These are phyloP conservation scores for Romanogobio albipinnatus DNA, from an alignment of 2,113 vertebrate species.

Conservation along the genomic window DNA sequence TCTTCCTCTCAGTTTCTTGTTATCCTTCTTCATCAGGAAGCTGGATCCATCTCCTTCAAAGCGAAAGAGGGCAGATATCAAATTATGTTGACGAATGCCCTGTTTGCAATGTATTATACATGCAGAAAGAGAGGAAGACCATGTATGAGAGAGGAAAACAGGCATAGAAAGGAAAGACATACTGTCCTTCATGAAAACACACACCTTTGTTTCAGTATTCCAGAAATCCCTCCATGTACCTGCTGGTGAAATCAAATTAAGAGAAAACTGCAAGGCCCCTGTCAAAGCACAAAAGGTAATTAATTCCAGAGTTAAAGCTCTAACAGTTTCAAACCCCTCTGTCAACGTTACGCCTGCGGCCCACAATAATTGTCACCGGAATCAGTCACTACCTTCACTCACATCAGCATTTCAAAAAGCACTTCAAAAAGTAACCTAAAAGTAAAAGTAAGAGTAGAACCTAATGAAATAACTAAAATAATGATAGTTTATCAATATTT, in stretches of 20 bases:
- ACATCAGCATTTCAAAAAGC: not conserved
- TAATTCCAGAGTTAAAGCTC: conserved; percentile 48
- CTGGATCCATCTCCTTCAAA: conserved; percentile 60
- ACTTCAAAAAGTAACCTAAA: not conserved
- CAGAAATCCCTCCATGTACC: conserved; percentile 45
- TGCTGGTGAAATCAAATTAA: conserved; percentile 56
- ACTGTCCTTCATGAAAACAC: not conserved
- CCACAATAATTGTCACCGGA: conserved; percentile 5
- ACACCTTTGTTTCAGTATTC: conserved; percentile 53
- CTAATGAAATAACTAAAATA: not conserved
- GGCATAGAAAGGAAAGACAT: conserved; percentile 1
- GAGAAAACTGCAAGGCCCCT: conserved; percentile 55
- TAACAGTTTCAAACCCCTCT: conserved; percentile 31
- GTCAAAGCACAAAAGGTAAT: conserved; percentile 52
- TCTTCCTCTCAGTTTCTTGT: conserved; percentile 33
- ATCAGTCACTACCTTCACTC: conserved; percentile 8
- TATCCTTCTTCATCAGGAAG: conserved; percentile 6
- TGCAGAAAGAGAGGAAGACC: conserved; percentile 43
- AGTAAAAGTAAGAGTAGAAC: too few relatives aligned
- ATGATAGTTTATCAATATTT: too few relatives aligned
- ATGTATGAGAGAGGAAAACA: conserved; percentile 27
- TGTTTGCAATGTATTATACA: conserved; percentile 67
- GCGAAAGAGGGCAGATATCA: conserved; percentile 62
- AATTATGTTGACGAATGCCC: conserved; percentile 63
- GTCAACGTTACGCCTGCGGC: conserved; percentile 16